These are phyloP conservation scores for Gryllus longicercus DNA, from an alignment of 2,888 invertebrate species.

Conservation along the genomic window DNA sequence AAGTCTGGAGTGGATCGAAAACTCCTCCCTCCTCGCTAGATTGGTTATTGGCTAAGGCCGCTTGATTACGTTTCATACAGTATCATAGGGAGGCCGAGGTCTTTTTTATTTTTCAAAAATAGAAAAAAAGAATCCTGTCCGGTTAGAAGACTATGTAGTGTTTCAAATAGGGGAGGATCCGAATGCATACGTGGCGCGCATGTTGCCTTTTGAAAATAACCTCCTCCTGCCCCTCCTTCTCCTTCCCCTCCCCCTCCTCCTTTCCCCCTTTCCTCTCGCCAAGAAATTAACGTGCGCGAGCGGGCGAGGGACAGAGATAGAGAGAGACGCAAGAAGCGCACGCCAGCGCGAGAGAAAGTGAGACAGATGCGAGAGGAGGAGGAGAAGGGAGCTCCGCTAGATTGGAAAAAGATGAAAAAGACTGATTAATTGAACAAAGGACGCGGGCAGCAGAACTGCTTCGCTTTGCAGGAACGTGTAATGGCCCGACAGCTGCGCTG, in stretches of 20 bases:
- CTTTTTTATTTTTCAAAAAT: background rate
- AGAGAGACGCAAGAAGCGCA: background rate
- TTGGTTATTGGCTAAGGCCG: conserved; percentile 34
- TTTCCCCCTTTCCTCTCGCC: background rate
- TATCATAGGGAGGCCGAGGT: conserved; percentile 21
- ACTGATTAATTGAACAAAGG: conserved; percentile 35
- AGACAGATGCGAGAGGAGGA: background rate
- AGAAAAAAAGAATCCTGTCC: background rate
- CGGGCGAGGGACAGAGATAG: conserved; percentile 20
- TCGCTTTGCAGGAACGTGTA: no score
- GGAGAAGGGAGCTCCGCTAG: conserved; percentile 23
- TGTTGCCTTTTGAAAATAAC: conserved; percentile 26
- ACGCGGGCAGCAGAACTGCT: background rate
- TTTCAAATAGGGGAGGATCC: conserved; percentile 31
- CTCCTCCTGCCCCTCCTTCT: background rate
- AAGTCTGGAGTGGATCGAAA: conserved; percentile 27
- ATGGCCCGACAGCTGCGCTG: no score
- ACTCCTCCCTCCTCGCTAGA: conserved; percentile 32
- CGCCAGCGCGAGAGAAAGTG: background rate
- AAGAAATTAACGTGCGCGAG: conserved; percentile 17
- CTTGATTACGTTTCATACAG: conserved; percentile 30
- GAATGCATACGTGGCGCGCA: conserved; percentile 1
- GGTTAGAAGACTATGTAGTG: conserved; percentile 11
- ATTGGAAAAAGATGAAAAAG: conserved; percentile 33
- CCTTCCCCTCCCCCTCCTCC: background rate